A percentile compares a stretch with the other conserved stretches of the same genome.
Evolutionary conservation across 2,888 invertebrate genomes (phyloP).

Genomic region (Hirtodrosophila trivittata): DNA sequence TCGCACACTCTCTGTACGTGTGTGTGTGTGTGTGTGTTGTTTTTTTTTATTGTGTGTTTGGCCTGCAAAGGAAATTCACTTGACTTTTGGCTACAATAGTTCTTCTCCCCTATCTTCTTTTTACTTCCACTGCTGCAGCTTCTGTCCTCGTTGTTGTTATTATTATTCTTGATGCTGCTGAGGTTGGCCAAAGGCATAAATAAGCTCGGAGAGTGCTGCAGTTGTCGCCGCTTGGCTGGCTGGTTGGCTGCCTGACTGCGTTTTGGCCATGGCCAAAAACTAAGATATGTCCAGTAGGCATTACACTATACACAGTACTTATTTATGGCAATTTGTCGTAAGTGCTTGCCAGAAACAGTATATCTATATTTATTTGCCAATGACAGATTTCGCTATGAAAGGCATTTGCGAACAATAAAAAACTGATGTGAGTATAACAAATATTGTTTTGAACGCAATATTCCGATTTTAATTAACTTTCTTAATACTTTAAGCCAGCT

Average conservation of each 20-base stretch:
- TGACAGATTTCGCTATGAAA: conserved; percentile 9
- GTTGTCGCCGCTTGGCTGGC: conserved; percentile 65
- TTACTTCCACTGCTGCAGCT: conserved; percentile 9
- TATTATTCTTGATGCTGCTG: conserved; percentile 45
- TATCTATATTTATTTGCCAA: conserved; percentile 46
- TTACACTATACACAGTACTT: conserved; percentile 34
- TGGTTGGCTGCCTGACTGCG: conserved; percentile 37
- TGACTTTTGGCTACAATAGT: conserved; percentile 74
- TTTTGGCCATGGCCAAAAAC: conserved; percentile 57
- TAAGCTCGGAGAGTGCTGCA: conserved; percentile 64
- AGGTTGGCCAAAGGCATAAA: conserved; percentile 61
- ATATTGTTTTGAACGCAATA: too few relatives aligned
- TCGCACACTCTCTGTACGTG: not conserved
- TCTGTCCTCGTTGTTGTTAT: conserved; percentile 23
- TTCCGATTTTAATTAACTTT: too few relatives aligned
- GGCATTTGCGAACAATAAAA: conserved; percentile 7
- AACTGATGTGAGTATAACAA: not conserved
- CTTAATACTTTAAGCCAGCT: too few relatives aligned
- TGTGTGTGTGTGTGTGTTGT: conserved; percentile 20
- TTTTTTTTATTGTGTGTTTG: conserved; percentile 40
- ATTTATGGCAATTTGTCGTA: conserved; percentile 71
- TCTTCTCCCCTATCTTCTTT: conserved; percentile 16
- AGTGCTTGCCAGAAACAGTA: conserved; percentile 59
- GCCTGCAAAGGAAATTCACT: conserved; percentile 69
- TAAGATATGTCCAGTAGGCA: conserved; percentile 56